Conservation (phyloP, 2,888 invertebrate genomes). For the Uropetala carovei region DNA sequence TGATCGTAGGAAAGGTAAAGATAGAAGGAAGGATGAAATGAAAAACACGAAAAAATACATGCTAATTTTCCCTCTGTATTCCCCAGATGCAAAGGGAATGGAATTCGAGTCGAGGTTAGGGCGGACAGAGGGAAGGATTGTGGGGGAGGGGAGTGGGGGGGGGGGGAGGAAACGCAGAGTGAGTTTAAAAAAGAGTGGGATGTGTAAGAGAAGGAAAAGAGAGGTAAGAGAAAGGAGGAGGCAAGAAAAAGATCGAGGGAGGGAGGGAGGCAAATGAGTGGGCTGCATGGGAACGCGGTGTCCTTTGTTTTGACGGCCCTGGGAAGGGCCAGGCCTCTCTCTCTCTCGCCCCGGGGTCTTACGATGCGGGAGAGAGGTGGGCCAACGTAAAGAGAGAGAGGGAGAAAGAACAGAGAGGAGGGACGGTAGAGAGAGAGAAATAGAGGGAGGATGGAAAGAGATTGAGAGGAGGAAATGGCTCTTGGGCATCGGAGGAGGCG, state of each 20-base stretch:
- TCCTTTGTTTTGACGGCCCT: slow-evolving; percentile 56
- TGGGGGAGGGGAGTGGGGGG: no score
- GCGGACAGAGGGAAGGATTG: no score
- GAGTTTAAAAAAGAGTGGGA: no score
- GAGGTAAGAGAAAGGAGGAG: background rate
- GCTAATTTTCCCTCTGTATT: no score
- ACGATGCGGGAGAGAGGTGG: background rate
- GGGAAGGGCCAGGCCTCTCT: background rate
- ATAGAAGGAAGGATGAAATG: no score
- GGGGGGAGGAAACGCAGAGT: no score
- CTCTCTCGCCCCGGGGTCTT: background rate
- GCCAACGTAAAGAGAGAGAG: background rate
- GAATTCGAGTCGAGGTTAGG: no score
- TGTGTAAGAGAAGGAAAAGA: background rate
- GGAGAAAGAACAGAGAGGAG: slow-evolving; percentile 10
- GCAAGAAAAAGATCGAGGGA: background rate
- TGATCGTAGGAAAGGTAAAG: no score
- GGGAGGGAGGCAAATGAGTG: background rate
- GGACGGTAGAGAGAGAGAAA: background rate
- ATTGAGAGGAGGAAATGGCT: background rate
- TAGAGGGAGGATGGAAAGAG: background rate
- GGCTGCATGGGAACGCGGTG: slow-evolving; percentile 46
- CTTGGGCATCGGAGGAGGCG: background rate
- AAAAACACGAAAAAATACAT: no score
- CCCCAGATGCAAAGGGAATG: no score